These are phyloP conservation scores for Argyra leucocephala DNA, from an alignment of 2,888 invertebrate genomes.

Conservation along the genomic window DNA sequence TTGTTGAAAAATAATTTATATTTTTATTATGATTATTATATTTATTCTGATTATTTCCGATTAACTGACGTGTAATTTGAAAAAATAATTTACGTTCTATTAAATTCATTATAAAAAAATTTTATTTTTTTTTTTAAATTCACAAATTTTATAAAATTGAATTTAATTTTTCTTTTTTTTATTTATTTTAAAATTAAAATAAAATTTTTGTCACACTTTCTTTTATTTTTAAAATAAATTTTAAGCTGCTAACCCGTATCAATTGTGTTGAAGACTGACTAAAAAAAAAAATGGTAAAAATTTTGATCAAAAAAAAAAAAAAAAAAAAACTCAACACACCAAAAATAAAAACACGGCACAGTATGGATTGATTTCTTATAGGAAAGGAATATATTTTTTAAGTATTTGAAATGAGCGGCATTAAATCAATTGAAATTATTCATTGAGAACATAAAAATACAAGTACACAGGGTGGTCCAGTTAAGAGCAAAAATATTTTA, in stretches of 20 bases:
- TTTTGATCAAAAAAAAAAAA: constrained; percentile 5
- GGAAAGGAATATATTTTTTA: background rate
- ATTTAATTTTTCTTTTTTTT: background rate
- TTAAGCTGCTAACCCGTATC: background rate
- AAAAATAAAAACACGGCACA: constrained; percentile 1
- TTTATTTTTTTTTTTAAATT: background rate
- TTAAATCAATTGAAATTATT: too few species aligned
- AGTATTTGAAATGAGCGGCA: background rate
- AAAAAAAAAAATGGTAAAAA: background rate
- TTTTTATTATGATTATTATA: background rate
- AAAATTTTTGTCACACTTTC: background rate
- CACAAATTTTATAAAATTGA: background rate
- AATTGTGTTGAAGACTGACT: constrained; percentile 3
- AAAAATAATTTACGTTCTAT: background rate
- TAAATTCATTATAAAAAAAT: background rate
- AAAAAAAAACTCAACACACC: background rate
- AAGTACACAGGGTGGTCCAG: too few species aligned
- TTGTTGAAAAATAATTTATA: background rate
- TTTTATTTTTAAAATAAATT: background rate
- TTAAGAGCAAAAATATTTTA: too few species aligned
- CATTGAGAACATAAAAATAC: too few species aligned
- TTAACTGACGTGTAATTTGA: background rate
- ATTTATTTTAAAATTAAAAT: background rate
- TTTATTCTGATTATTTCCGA: background rate
- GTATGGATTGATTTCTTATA: constrained; percentile 3